A percentile compares a stretch with the other conserved stretches of the same genome.
Conservation (phyloP, 2,888 invertebrate genomes). For the Lydus trimaculatus region DNA sequence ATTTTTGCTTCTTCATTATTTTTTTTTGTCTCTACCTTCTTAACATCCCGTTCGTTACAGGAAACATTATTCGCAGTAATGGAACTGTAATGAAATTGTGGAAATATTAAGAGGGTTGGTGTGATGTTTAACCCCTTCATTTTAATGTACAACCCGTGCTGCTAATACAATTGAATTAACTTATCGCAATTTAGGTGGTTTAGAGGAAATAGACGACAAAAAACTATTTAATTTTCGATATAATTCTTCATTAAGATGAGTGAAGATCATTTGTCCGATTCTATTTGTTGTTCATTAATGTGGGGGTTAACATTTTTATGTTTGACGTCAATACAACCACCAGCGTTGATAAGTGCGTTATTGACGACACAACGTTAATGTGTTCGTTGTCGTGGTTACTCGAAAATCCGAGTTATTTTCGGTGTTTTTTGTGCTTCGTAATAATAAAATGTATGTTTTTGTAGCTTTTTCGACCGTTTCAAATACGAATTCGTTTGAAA, state of each 20-base stretch:
- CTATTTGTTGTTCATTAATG: neutral
- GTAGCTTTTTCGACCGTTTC: too few species aligned
- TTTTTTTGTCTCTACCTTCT: neutral
- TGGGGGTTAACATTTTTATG: neutral
- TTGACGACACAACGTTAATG: slow-evolving; percentile 37
- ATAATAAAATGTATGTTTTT: neutral
- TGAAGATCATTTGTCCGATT: slow-evolving; percentile 30
- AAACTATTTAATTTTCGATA: neutral
- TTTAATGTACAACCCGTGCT: neutral
- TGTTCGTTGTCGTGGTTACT: slow-evolving; percentile 38
- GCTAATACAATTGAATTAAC: neutral
- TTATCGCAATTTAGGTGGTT: neutral
- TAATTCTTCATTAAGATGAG: slow-evolving; percentile 22
- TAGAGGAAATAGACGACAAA: too few species aligned
- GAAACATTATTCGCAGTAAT: neutral
- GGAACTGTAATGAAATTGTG: neutral
- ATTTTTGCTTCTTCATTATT: too few species aligned
- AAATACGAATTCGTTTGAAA: too few species aligned
- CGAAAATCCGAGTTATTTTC: slow-evolving; percentile 28
- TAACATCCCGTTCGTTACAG: neutral
- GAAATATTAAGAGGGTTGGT: neutral
- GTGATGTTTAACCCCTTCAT: neutral
- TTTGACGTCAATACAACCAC: slow-evolving; percentile 36
- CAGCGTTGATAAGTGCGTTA: slow-evolving; percentile 24
- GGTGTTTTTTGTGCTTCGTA: neutral